phyloP scores from a whole-genome alignment of 2,113 vertebrate genomes.

The Capreolus pygargus region DNA sequence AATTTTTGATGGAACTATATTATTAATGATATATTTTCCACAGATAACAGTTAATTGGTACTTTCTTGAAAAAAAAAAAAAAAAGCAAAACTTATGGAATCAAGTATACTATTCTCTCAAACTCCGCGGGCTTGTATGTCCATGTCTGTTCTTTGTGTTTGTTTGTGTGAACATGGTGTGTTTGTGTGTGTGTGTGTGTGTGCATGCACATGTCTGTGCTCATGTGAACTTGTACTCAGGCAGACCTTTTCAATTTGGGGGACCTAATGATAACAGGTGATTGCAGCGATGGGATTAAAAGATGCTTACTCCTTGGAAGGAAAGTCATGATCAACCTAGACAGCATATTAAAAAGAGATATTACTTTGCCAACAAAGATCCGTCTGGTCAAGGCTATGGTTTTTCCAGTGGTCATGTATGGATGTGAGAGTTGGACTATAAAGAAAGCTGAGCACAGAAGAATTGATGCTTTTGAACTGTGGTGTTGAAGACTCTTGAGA shows the following conservation, averaged over 20 bases:
- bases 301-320: background rate
- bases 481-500: too few relatives aligned
- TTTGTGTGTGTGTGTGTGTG: background rate
- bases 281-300: background rate
- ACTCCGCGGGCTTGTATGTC: background rate
- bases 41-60: background rate
- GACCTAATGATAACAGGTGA: background rate
- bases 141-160: background rate
- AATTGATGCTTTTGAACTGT: too few relatives aligned
- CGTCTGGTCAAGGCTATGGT: fast-evolving
- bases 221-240: background rate
- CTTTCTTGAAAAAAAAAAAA: background rate
- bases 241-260: background rate
- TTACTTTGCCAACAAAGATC: background rate
- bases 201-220: background rate
- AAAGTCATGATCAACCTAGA: background rate
- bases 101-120: background rate
- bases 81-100: background rate
- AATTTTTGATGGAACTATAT: background rate
- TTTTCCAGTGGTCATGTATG: background rate
- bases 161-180: background rate
- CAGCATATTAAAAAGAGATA: background rate
- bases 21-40: background rate
- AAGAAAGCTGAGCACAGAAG: background rate
- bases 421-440: background rate